Base-by-base conservation (phyloP, 2,113 vertebrate species). In the Zosterops hypoxanthus region DNA sequence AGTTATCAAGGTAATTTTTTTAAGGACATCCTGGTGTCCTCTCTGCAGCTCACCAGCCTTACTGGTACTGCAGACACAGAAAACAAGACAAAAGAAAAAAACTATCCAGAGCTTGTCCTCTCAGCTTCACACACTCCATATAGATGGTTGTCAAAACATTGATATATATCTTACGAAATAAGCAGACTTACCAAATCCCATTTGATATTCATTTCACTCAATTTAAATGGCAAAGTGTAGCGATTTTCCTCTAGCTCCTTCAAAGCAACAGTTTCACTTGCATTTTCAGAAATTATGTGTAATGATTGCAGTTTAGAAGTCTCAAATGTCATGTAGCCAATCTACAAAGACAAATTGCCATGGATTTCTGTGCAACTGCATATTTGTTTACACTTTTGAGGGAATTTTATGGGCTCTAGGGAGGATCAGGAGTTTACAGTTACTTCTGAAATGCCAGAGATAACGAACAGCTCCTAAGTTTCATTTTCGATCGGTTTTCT, bases 141-240 rank as follows among this genome's bases (percentile, higher is more conserved):
- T 1, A 47, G 13, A 33, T 7, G 34, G 33, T 5, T 73, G 26
- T 69, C 55, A 78, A 73, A 64, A n/a, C 26, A 34, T 20, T 57
- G 28, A 28, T 6, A 15, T 29, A 1, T 31, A 47, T 36, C 23
- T 84, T 46, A 65, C 57, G 17, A 87, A 76, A 73, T 50, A 63
- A 86, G 31, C 17, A 53, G 53, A 95, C 97, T 98, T 91, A 98
- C 98, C 96, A 72, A 78, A 4, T 3, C 39, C 39, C 39, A 39
- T 39, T 0, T 0, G 28, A 23, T 20, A 2, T 0, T 0, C 1
- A 1, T 4, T 20, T 0, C 0, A 53, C 0, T 0, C 22, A 0
- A 0, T 36, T 53, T 59, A 47, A 89, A 82, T 47, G 29, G 84
- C 36, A 88, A 98, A 4, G 98, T 99, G 57, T 98, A 96, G 11